Evolutionary conservation across 2,797 vertebrate genomes (phyloP), one percentile per base, ranked within the genome.

Genomic region (Ara ararauna): DNA sequence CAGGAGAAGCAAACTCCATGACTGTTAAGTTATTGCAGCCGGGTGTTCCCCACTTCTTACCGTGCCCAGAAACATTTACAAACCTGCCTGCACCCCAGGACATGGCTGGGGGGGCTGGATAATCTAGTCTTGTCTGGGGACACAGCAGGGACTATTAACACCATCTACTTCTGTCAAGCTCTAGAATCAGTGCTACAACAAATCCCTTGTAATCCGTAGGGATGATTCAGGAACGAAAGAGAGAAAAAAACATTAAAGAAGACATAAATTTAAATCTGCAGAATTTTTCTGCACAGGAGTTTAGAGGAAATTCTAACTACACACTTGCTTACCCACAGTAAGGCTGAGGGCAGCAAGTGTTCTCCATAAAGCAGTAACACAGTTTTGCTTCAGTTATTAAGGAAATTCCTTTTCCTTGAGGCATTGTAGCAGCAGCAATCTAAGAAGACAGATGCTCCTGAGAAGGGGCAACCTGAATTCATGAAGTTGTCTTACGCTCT

Each of bases 401-500:
- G 73, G 66, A 96, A 93, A 84, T 88, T 84, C 29, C 19, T 90
- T 73, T 87, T 89, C 53, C 73, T 78, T 72, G 45, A 62, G 68
- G 53, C 27, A 26, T 42, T 24, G 6, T 65, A 79, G 56, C 61
- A 94, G 34, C 44, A 77, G 53, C 45, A 75, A 18, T 72, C 79
- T 47, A 42, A 68, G 77, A 90, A 56, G 79, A 88, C 27, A n/a
- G 65, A 87, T 80, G 42, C 11, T 83, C 19, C 89, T 66, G 70
- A 94, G 73, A 90, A 76, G 26, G 65, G 18, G 58, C 5, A 19
- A 80, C 70, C 42, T 65, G n/a, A 79, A 75, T 77, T 85, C 48
- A 74, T 2, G 1, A 53, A 68, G 56, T 40, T 80, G 51, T 71
- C 56, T 58, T 67, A 13, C 10, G 24, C 13, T 81, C 32, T 91